phyloP scores from a whole-genome alignment of 2,113 vertebrate species.

The Colistium nudipinnis region DNA sequence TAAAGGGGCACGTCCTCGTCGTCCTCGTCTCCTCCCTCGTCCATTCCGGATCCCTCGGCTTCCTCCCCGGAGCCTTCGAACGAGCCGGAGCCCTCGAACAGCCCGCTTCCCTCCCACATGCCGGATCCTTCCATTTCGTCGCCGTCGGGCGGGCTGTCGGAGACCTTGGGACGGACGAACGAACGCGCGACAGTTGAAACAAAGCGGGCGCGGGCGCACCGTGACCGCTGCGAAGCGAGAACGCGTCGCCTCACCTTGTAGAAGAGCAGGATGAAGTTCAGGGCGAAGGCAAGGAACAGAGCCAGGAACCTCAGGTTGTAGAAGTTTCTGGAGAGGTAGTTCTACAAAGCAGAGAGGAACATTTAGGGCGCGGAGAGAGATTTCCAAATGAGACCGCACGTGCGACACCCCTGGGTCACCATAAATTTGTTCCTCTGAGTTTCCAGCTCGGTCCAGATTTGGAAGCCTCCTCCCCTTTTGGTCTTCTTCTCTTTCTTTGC shows the following conservation, averaged over 20 bases:
- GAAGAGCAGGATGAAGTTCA: slow-evolving; percentile 96
- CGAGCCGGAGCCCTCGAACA: slow-evolving; percentile 78
- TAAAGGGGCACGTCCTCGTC: slow-evolving; percentile 88
- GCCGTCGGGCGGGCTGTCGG: slow-evolving; percentile 83
- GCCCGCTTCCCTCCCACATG: slow-evolving; percentile 73
- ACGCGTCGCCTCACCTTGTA: slow-evolving; percentile 85
- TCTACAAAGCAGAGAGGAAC: slow-evolving; percentile 74
- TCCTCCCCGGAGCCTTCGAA: slow-evolving; percentile 80
- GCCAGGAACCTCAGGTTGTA: slow-evolving; percentile 93
- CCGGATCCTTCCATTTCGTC: slow-evolving; percentile 77
- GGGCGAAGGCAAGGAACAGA: slow-evolving; percentile 91
- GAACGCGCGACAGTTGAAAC: too few species aligned
- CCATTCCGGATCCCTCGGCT: slow-evolving; percentile 82
- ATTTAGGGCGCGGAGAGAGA: too few species aligned
- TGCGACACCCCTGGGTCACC: slow-evolving; percentile 74
- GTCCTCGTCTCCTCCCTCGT: slow-evolving; percentile 78
- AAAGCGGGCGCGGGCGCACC: too few species aligned
- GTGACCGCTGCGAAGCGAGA: too few species aligned
- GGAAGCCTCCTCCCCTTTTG: slow-evolving; percentile 71
- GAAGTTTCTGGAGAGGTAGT: slow-evolving; percentile 94
- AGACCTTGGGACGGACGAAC: slow-evolving; percentile 86
- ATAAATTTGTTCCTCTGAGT: slow-evolving; percentile 90
- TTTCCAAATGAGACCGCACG: too few species aligned
- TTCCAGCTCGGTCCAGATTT: slow-evolving; percentile 94
- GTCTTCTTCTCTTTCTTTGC: slow-evolving; percentile 79